Conservation (phyloP, 92 coral and sea anemone species). For the Bergia puertoricense region DNA sequence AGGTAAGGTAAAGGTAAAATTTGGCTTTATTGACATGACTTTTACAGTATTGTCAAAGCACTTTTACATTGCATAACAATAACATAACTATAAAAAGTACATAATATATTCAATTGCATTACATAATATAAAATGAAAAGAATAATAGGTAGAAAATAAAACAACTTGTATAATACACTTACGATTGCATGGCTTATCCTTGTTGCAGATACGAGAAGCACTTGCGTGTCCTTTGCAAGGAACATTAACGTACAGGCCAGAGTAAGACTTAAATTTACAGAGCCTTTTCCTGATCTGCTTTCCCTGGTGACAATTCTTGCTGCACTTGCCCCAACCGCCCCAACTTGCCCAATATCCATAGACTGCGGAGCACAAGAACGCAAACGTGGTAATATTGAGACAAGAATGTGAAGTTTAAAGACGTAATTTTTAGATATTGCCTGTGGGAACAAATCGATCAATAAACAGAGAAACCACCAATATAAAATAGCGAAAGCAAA, state of each 20-base stretch:
- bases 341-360: slow-evolving; percentile 25
- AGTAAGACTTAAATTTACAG: slow-evolving; percentile 24
- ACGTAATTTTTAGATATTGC: background rate
- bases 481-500: no score
- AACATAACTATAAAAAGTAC: no score
- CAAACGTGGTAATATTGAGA: background rate
- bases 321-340: slow-evolving; percentile 38
- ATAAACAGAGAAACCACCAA: background rate
- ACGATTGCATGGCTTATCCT: slow-evolving; percentile 22
- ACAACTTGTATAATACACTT: background rate
- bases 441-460: background rate
- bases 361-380: background rate
- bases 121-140: no score
- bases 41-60: no score
- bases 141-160: background rate
- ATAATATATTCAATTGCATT: no score
- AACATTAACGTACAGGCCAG: slow-evolving; percentile 26
- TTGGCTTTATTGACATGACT: no score
- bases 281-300: slow-evolving; percentile 18
- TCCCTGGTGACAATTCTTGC: slow-evolving; percentile 33
- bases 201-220: slow-evolving; percentile 20
- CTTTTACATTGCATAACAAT: no score
- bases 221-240: slow-evolving; percentile 35
- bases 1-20: no score
- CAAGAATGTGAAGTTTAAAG: no score